Evolutionary conservation across 2,888 invertebrate genomes (phyloP), one percentile per base, ranked within the genome.

Genomic region (Elysia crispata): DNA sequence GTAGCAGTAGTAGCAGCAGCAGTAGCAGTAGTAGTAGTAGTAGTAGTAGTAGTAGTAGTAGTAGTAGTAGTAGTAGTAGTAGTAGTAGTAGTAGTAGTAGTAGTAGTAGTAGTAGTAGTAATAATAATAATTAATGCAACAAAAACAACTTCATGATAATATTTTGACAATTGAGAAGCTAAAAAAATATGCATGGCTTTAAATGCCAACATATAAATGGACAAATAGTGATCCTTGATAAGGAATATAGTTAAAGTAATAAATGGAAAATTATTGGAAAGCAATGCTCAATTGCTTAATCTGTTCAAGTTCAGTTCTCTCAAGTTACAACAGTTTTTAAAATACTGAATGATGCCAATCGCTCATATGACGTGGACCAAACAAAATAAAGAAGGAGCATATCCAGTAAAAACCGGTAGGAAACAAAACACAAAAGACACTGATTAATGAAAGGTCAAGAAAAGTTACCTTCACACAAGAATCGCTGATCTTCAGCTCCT

Each of bases 391-490:
- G n/a, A n/a, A n/a, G n/a, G n/a, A n/a, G n/a, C n/a, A n/a, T n/a
- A n/a, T n/a, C n/a, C n/a, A n/a, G n/a, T n/a, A n/a, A n/a, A n/a
- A n/a, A n/a, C n/a, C n/a, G n/a, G 13, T 60, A 6, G n/a, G 13
- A 60, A 13, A 60, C 3, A 60, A 6, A 60, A 6, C 3, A 60
- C 3, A 60, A 23, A n/a, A 60, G 6, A 76, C 31, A 67, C n/a
- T n/a, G n/a, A 67, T 13, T 13, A 28, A 41, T 23, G 25, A 49
- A 8, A 11, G 1, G 20, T 41, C 62, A 49, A 20, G 20, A 30
- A 30, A 25, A 78, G 67, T 76, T 83, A 84, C 84, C 81, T 83
- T 83, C 18, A 85, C 82, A 82, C 86, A 86, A 28, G 79, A 67
- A 50, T 85, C 84, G 76, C 84, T 85, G 6, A 85, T 83, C 33